Conservation (phyloP, 2,113 vertebrate species). For the Labeo catla region DNA sequence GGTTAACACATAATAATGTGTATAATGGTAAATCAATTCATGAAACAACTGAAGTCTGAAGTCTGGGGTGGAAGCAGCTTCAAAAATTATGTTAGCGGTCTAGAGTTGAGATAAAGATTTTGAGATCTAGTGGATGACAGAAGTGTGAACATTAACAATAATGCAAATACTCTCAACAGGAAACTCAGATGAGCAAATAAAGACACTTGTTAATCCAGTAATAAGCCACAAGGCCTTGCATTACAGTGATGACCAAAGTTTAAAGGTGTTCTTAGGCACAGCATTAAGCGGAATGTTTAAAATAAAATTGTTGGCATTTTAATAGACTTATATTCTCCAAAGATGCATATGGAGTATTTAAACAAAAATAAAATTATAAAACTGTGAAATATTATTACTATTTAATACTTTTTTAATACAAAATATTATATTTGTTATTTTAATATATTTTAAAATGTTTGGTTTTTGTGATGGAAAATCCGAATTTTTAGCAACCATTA, state of each 20-base stretch:
- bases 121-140: conserved; percentile 44
- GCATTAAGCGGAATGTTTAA: not conserved
- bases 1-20: not conserved
- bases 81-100: not conserved
- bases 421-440: no score
- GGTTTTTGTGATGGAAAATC: not conserved
- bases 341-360: no score
- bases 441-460: no score
- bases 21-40: not conserved
- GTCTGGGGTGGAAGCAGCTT: conserved; percentile 16
- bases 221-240: not conserved
- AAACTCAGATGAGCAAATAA: not conserved
- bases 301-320: not conserved
- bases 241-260: not conserved
- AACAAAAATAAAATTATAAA: no score
- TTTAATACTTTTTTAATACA: no score
- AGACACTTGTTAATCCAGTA: not conserved
- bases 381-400: no score
- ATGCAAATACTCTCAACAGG: conserved; percentile 26
- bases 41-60: not conserved
- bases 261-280: not conserved
- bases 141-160: conserved; percentile 46
- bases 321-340: not conserved
- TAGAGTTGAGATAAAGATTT: not conserved
- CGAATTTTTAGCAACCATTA: not conserved